A percentile compares a stretch with the other conserved stretches of the same genome.
Evolutionary conservation across 2,888 invertebrate species (phyloP).

Genomic region (Beris morrisii): DNA sequence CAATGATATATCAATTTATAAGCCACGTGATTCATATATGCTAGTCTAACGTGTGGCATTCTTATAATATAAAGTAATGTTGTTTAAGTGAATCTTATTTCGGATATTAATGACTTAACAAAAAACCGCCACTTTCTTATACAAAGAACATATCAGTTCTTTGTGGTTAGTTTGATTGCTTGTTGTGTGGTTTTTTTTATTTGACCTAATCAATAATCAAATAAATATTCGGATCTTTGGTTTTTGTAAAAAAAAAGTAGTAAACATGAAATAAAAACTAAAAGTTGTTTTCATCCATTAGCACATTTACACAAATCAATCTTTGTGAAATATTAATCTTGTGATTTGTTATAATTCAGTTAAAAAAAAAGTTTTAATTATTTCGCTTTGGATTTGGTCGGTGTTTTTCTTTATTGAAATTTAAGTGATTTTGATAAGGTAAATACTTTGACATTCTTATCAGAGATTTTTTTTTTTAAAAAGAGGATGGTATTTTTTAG

Average conservation of each 20-base stretch:
- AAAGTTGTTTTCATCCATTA: conserved; percentile 26
- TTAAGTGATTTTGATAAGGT: not conserved
- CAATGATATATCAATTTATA: no score
- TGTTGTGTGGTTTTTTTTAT: conserved; percentile 5
- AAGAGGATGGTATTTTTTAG: no score
- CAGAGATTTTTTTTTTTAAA: not conserved
- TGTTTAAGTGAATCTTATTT: no score
- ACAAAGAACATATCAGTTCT: conserved; percentile 13
- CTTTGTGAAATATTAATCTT: conserved; percentile 22
- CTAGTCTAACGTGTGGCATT: no score
- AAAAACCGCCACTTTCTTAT: no score
- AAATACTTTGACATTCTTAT: conserved; percentile 21
- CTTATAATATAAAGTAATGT: no score
- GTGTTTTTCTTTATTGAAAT: not conserved
- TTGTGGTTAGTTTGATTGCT: conserved; percentile 20
- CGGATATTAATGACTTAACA: no score
- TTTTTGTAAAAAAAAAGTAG: not conserved
- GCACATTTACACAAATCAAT: conserved; percentile 28
- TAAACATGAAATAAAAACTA: conserved; percentile 7
- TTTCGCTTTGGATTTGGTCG: not conserved
- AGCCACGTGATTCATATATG: no score
- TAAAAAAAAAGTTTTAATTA: conserved; percentile 18
- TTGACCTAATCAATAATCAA: conserved; percentile 26
- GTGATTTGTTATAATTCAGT: conserved; percentile 31
- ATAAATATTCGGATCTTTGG: conserved; percentile 30